Evolutionary conservation across 2,113 vertebrate species (phyloP), one percentile per base, ranked within the genome.

Genomic region (Ochotona curzoniae): DNA sequence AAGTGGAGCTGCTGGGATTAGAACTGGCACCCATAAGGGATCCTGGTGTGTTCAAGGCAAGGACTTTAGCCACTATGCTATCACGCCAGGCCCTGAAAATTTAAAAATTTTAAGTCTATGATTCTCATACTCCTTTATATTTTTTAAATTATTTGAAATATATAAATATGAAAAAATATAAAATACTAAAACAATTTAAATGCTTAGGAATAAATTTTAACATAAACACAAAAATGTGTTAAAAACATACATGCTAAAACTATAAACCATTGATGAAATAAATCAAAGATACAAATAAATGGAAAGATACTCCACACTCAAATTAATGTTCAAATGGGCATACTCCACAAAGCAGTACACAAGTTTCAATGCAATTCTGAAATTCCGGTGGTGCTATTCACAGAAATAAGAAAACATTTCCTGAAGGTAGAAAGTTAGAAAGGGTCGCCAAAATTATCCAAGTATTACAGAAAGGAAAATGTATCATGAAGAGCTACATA

Each of bases 391-490:
- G 21, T 14, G 75, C 23, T 28, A 57, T 18, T 57, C 26, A 70
- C 21, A 83, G 60, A 83, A 51, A 66, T 67, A 38, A 64, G 61
- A 81, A 49, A 57, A 57, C n/a, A n/a, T n/a, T n/a, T n/a, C n/a
- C n/a, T n/a, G n/a, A n/a, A n/a, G n/a, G n/a, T n/a, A n/a, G 38
- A 11, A 91, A 79, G 23, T 89, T 86, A 64, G 49, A 38, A 90
- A 83, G 26, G 79, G 83, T 70, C 73, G 49, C 25, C 26, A n/a
- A 23, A 44, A 75, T 74, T 90, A 54, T 61, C n/a, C 47, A 73
- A n/a, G 76, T 89, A 80, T 92, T 86, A 51, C 15, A 87, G 76
- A 78, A 38, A 67, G 15, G 61, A 91, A 89, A 14, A 49, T 85
- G 66, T 85, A 70, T 57, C 15, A 32, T 38, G 12, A 79, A 60